These are phyloP conservation scores for Vanessa atalanta DNA, from an alignment of 1,140 invertebrate species.

Conservation along the genomic window DNA sequence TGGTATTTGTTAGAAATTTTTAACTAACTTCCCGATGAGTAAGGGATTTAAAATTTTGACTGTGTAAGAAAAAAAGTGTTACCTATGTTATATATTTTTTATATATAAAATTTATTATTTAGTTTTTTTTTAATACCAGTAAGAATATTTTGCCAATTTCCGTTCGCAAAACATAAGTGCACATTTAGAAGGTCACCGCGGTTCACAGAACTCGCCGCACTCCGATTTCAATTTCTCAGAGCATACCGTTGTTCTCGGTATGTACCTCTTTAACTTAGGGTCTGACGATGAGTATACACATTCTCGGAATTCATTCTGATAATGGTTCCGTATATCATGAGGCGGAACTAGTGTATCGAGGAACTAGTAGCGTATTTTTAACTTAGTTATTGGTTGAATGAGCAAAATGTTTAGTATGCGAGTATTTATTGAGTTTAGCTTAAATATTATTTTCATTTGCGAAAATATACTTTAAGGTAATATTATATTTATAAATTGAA, in stretches of 20 bases:
- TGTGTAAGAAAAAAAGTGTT: too few relatives aligned
- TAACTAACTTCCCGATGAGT: too few relatives aligned
- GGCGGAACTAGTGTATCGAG: conserved; percentile 35
- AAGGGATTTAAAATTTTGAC: too few relatives aligned
- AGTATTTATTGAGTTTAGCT: background rate
- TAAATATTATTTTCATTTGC: background rate
- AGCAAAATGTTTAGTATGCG: background rate
- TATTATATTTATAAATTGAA: too few relatives aligned
- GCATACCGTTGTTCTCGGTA: conserved; percentile 68
- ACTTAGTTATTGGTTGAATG: background rate
- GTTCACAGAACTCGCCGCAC: conserved; percentile 42
- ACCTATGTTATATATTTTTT: too few relatives aligned
- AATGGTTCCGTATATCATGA: conserved; percentile 39
- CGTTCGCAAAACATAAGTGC: background rate
- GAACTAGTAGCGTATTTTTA: conserved; percentile 1
- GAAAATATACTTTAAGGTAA: too few relatives aligned
- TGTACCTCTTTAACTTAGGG: conserved; percentile 49
- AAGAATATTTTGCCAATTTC: background rate
- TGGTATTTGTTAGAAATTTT: too few relatives aligned
- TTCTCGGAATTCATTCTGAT: conserved; percentile 58
- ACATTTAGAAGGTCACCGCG: conserved; percentile 33
- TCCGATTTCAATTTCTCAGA: conserved; percentile 60
- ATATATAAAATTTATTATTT: too few relatives aligned
- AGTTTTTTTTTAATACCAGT: background rate
- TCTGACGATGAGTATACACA: conserved; percentile 46